Evolutionary conservation across 35 echinoderm and acorn worm species (phyloP), one percentile per base, ranked within the genome.

Genomic region (Ophiothrix spiculata): DNA sequence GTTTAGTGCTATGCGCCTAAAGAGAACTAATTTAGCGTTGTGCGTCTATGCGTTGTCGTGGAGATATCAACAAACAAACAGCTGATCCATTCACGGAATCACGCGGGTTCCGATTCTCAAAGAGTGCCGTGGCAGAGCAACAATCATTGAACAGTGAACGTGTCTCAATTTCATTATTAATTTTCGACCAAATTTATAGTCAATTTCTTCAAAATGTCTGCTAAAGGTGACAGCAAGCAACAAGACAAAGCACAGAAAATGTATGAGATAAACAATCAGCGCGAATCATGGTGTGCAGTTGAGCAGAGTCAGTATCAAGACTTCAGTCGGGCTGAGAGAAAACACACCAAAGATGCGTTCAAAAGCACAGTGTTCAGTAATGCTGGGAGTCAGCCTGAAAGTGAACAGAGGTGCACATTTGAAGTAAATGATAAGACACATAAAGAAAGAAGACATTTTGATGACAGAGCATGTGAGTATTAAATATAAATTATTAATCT

Each of bases 241-340:
- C 42, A 49, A 49, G 42, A 49, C 36, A 83, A 87, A 84, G 79
- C 75, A 39, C 90, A 92, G 75, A 90, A 90, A 56, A 77, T 92
- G 64, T 75, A 97, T 36, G 91, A 98, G 54, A 86, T 92, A 28
- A 98, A 98, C 80, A 93, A 88, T 32, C 88, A 93, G 45, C 90
- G 95, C 40, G 95, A 98, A 78, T 98, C 95, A 0, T 98, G 95
- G 95, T 98, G 95, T 80, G 84, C 92, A 80, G 95, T 98, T 13
- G 95, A 98, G 83, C 54, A 90, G 82, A 98, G 82, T 41, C 84
- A 85, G 25, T 73, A 56, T 36, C 95, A 98, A 75, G 92, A 93
- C 56, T 98, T 88, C 88, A 91, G 91, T 54, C 84, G 86, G 75
- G 82, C 95, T 28, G 88, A 98, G 80, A 46, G 95, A 28, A 98